Percentiles rank a stretch among this genome's conserved stretches.
Evolutionary conservation across 2,113 vertebrate species (phyloP).

Genomic region (Vulpes ferrilata): DNA sequence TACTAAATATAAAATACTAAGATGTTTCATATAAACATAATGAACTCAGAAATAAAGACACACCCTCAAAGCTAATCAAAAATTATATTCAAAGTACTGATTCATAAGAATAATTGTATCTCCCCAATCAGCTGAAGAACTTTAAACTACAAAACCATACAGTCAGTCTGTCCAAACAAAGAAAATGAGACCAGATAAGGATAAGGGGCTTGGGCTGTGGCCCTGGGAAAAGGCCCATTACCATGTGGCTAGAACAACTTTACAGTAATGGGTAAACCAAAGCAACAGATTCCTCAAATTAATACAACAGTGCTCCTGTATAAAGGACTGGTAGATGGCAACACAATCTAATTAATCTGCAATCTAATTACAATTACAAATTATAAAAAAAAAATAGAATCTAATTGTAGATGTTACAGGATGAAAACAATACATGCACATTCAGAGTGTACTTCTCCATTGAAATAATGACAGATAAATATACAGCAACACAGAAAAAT

Average conservation of each 20-base stretch:
- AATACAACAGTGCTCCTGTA: not conserved
- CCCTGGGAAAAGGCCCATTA: not conserved
- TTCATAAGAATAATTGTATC: not conserved
- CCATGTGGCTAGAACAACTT: not conserved
- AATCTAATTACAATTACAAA: not conserved
- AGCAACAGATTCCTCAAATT: conserved; percentile 32
- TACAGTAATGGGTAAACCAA: not conserved
- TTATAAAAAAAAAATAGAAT: not conserved
- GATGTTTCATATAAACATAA: not conserved
- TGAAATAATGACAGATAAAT: conserved; percentile 20
- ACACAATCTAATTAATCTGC: conserved; percentile 5
- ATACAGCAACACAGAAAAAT: not conserved
- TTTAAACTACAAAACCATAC: not conserved
- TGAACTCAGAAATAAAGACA: not conserved
- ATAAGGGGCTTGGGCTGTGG: not conserved
- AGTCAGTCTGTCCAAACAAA: not conserved
- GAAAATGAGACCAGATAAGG: conserved; percentile 18
- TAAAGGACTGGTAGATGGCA: not conserved
- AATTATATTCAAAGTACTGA: not conserved
- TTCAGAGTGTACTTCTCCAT: conserved; percentile 9
- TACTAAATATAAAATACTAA: not conserved
- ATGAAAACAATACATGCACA: conserved; percentile 16
- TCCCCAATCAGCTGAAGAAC: not conserved
- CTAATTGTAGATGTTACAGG: not conserved
- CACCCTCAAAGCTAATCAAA: not conserved